phyloP scores from a whole-genome alignment of 2,888 invertebrate species.

The Podabrus alpinus region DNA sequence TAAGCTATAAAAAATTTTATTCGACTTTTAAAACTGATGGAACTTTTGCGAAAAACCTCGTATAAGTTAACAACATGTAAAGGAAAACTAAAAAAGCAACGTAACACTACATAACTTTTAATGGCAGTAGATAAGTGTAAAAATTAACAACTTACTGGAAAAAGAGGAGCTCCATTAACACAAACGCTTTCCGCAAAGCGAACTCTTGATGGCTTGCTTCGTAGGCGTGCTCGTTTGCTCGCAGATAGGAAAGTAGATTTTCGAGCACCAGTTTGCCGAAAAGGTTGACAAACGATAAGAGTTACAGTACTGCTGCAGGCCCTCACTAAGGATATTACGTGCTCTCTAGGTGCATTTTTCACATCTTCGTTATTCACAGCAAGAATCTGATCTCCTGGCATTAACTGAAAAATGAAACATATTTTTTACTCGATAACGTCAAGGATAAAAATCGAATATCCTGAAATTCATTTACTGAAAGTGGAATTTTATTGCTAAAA shows the following conservation, averaged over 20 bases:
- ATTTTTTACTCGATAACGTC: background rate
- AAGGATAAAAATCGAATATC: background rate
- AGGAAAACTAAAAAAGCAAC: background rate
- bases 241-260: slow-evolving; percentile 87
- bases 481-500: background rate
- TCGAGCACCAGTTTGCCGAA: slow-evolving; percentile 59
- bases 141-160: slow-evolving; percentile 64
- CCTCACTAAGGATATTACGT: slow-evolving; percentile 85
- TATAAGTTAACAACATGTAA: background rate
- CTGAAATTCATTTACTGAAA: background rate
- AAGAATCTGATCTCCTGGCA: slow-evolving; percentile 90
- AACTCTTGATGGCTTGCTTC: slow-evolving; percentile 81
- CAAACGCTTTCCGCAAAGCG: slow-evolving; percentile 89
- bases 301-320: slow-evolving; percentile 78
- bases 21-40: background rate
- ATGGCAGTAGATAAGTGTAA: background rate
- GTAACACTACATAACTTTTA: background rate
- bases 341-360: slow-evolving; percentile 80
- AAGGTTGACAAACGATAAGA: slow-evolving; percentile 83
- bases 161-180: slow-evolving; percentile 81
- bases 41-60: background rate
- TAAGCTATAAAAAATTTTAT: background rate
- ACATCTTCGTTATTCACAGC: slow-evolving; percentile 92
- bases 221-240: slow-evolving; percentile 81
- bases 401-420: slow-evolving; percentile 59